A percentile compares a stretch with the other conserved stretches of the same genome.
These are phyloP conservation scores for Eira barbara DNA, from an alignment of 2,113 vertebrate genomes.

Conservation along the genomic window DNA sequence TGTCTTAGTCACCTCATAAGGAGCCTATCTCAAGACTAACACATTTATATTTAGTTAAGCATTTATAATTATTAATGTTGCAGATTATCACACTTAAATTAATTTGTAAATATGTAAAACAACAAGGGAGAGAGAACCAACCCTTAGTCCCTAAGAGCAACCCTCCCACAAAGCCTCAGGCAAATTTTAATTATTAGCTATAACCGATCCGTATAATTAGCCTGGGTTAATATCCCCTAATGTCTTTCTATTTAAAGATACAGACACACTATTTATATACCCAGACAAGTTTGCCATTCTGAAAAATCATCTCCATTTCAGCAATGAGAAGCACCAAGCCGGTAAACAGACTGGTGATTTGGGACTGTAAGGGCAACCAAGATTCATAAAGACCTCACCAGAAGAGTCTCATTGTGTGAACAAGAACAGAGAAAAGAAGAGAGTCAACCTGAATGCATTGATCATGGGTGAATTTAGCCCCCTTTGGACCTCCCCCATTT, in stretches of 20 bases:
- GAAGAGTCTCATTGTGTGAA: too few species aligned
- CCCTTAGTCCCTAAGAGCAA: constrained; percentile 24
- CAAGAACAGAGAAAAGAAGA: not conserved
- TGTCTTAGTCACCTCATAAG: not conserved
- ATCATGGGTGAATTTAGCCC: not conserved
- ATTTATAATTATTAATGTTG: constrained; percentile 51
- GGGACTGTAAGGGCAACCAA: not conserved
- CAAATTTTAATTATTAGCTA: constrained; percentile 69
- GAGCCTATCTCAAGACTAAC: not conserved
- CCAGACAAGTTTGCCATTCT: not conserved
- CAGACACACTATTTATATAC: constrained; percentile 43
- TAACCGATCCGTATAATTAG: constrained; percentile 69
- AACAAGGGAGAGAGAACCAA: constrained; percentile 41
- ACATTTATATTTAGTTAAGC: constrained; percentile 31
- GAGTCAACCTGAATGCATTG: not conserved
- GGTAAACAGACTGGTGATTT: not conserved
- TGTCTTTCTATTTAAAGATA: constrained; percentile 69
- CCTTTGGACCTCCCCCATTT: too few species aligned
- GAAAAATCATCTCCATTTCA: constrained; percentile 2
- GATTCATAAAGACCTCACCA: not conserved
- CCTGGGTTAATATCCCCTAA: constrained; percentile 54
- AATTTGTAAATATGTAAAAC: constrained; percentile 72
- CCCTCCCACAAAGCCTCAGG: constrained; percentile 64
- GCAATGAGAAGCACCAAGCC: not conserved
- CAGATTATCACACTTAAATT: constrained; percentile 54